A percentile compares a stretch with the other conserved stretches of the same genome.
Conservation (phyloP, 1,140 invertebrate genomes). For the Pararge aegeria region DNA sequence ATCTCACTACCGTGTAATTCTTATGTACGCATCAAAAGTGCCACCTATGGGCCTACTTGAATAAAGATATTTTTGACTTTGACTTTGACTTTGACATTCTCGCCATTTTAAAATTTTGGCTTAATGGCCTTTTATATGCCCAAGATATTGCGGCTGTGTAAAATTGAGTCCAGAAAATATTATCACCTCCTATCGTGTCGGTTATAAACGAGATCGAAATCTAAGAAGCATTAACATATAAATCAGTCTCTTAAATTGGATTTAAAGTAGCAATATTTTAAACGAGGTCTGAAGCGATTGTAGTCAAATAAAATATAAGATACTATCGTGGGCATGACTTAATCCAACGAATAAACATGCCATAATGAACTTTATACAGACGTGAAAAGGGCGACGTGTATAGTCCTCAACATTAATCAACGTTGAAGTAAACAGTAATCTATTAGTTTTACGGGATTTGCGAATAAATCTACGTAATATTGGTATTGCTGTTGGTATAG, state of each 20-base stretch:
- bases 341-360: constrained; percentile 1
- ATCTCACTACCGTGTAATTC: no score
- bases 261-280: constrained; percentile 12
- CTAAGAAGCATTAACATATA: constrained; percentile 1
- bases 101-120: no score
- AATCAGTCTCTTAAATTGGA: constrained; percentile 3
- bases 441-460: constrained; percentile 9
- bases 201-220: background rate
- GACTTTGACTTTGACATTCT: no score
- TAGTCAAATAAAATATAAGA: constrained; percentile 11
- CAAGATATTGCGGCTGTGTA: no score
- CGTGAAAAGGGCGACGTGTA: background rate
- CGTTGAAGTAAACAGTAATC: constrained; percentile 7
- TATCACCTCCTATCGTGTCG: no score
- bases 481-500: no score
- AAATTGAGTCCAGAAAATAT: no score
- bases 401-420: background rate
- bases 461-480: background rate
- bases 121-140: no score
- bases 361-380: constrained; percentile 1
- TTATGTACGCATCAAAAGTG: no score
- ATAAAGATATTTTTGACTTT: no score
- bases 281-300: constrained; percentile 2
- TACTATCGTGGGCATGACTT: constrained; percentile 1
- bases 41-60: no score